Base-by-base conservation (phyloP, 2,797 vertebrate genomes). In the Chromis chromis region DNA sequence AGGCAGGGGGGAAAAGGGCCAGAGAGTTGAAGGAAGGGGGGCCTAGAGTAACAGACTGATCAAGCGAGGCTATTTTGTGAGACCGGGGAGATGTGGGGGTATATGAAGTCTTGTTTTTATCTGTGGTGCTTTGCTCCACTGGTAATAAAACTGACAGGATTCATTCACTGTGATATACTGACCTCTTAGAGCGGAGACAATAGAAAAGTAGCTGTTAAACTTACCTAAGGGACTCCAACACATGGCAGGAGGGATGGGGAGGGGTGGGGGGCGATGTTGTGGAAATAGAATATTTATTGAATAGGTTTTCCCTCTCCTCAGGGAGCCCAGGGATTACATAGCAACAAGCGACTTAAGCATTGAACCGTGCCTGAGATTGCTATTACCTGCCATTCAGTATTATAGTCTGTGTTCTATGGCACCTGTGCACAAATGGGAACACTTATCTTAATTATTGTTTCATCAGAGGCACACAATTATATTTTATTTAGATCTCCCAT, bases 81-180 rank as follows among this genome's bases (percentile, higher is more conserved):
- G 91, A 76, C 91, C 86, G 69, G 90, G 78, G 89, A 92, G 93
- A 93, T 91, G 89, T 74, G 90, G 82, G 86, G 84, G 86, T 91
- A 91, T 95, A 94, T 93, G 90, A 95, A 93, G 92, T 92, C 92
- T 93, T 94, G 93, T 94, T 95, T 94, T 94, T 94, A 94, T 95
- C 93, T 82, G 88, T 86, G 91, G 90, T 85, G 91, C 91, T 87
- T 82, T 92, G 93, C 93, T 94, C 92, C 93, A 91, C 90, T 88
- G 94, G 94, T 94, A 94, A 95, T 95, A 95, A 95, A 95, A 94
- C 83, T 95, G 95, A 95, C 94, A 94, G 94, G 91, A 93, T 94
- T 95, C 94, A 94, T 95, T 95, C 92, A 82, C 86, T 56, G 90
- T 95, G 94, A 95, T 95, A 93, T 95, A 95, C 92, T 93, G 94